Evolutionary conservation across 2,888 invertebrate species (phyloP).

Genomic region (Cataglyphis altisquamis): DNA sequence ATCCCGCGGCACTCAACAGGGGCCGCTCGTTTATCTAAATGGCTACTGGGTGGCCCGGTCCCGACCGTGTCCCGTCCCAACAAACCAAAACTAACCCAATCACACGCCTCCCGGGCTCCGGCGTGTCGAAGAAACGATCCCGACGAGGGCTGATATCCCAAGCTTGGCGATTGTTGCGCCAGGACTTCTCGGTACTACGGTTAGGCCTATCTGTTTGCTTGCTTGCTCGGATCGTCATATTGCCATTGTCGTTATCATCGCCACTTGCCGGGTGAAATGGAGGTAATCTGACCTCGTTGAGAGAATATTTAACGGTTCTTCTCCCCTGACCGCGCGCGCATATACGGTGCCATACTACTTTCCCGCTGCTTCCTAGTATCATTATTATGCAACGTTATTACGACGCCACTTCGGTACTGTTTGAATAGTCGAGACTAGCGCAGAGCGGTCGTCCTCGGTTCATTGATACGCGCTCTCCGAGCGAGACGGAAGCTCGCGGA

Average conservation of each 20-base stretch:
- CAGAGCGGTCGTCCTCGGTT: conserved; percentile 41
- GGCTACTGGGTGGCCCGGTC: conserved; percentile 84
- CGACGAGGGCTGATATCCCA: conserved; percentile 46
- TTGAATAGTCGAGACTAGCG: conserved; percentile 63
- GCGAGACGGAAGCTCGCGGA: conserved; percentile 26
- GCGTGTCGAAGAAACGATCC: conserved; percentile 41
- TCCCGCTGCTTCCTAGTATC: conserved; percentile 75
- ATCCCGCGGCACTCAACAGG: conserved; percentile 83
- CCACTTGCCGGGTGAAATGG: conserved; percentile 72
- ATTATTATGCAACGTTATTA: conserved; percentile 73
- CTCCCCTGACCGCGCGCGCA: conserved; percentile 54
- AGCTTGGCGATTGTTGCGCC: conserved; percentile 40
- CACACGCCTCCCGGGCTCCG: conserved; percentile 68
- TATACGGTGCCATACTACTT: conserved; percentile 71
- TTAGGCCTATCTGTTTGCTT: conserved; percentile 38
- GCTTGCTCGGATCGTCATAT: conserved; percentile 52
- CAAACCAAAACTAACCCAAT: conserved; percentile 83
- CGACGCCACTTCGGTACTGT: conserved; percentile 68
- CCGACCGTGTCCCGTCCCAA: conserved; percentile 73
- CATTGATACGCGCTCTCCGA: conserved; percentile 45
- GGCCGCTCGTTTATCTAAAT: conserved; percentile 85
- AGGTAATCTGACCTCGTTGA: conserved; percentile 77
- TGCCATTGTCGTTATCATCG: conserved; percentile 59
- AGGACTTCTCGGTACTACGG: conserved; percentile 39
- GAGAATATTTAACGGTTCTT: conserved; percentile 73